Conservation (phyloP, 1,140 invertebrate genomes). For the Anastrepha ludens region DNA sequence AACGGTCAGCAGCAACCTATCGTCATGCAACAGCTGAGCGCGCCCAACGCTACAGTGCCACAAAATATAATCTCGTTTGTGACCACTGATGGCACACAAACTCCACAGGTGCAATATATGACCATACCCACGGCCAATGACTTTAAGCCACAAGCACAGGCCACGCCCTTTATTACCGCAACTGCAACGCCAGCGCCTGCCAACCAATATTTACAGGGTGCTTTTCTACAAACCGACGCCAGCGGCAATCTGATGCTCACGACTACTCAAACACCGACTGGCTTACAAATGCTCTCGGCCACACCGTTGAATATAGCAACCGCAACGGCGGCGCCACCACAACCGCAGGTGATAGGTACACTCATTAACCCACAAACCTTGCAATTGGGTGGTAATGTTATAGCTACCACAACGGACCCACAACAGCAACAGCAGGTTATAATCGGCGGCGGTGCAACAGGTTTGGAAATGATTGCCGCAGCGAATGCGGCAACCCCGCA, state of each 20-base stretch:
- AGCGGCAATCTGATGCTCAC: conserved; percentile 70
- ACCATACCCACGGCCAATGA: conserved; percentile 67
- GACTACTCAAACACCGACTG: conserved; percentile 62
- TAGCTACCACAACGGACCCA: conserved; percentile 71
- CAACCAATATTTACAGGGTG: conserved; percentile 58
- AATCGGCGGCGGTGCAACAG: conserved; percentile 60
- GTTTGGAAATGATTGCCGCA: conserved; percentile 81
- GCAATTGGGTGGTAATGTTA: conserved; percentile 73
- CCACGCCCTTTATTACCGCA: conserved; percentile 67
- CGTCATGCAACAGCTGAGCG: conserved; percentile 66
- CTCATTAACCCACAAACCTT: conserved; percentile 79
- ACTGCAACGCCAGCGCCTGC: conserved; percentile 54
- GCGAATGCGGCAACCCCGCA: conserved; percentile 81
- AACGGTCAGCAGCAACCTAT: conserved; percentile 63
- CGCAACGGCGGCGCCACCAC: conserved; percentile 57
- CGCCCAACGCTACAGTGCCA: conserved; percentile 51
- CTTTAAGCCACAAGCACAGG: conserved; percentile 66
- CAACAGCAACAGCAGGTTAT: conserved; percentile 67
- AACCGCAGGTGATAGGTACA: conserved; percentile 76
- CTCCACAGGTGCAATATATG: conserved; percentile 69
- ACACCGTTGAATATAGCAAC: conserved; percentile 56
- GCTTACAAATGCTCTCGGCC: conserved; percentile 66
- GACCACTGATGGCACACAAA: conserved; percentile 66
- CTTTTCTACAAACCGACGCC: conserved; percentile 70
- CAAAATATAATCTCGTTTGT: conserved; percentile 73